Evolutionary conservation across 2,113 vertebrate genomes (phyloP).

Genomic region (Megaceryle torquata): DNA sequence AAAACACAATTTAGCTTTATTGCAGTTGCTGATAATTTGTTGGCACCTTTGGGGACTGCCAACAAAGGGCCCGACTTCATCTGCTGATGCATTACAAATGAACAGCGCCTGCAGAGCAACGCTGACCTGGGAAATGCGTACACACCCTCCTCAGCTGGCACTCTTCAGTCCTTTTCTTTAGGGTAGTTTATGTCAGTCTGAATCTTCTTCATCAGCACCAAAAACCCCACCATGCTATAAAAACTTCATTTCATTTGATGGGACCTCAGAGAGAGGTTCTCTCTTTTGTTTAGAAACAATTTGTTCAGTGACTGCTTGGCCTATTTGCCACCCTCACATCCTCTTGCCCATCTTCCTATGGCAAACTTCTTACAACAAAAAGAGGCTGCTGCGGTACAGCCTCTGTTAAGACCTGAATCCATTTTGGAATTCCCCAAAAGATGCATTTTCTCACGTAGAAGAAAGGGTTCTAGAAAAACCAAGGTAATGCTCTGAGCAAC

Average conservation of each 20-base stretch:
- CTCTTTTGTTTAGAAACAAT: neutral
- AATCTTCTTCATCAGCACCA: neutral
- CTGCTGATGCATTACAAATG: accelerated
- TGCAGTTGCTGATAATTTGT: neutral
- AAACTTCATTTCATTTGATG: neutral
- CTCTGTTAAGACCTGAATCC: neutral
- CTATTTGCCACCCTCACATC: neutral
- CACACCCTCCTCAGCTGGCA: neutral
- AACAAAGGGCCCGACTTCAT: neutral
- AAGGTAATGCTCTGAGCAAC: neutral
- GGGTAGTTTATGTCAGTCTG: neutral
- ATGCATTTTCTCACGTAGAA: neutral
- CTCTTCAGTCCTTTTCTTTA: neutral
- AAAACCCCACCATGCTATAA: neutral
- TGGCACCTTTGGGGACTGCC: neutral
- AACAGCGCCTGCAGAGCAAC: accelerated
- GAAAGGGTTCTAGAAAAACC: neutral
- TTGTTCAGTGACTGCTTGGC: neutral
- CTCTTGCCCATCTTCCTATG: neutral
- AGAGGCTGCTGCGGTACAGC: neutral
- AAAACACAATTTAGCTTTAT: neutral
- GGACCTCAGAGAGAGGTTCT: neutral
- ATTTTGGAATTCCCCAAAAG: neutral
- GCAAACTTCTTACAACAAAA: neutral
- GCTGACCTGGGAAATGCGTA: neutral